Percentiles rank a stretch among this genome's conserved stretches.
phyloP scores from a whole-genome alignment of 2,113 vertebrate genomes.

The Toxotes chatareus region DNA sequence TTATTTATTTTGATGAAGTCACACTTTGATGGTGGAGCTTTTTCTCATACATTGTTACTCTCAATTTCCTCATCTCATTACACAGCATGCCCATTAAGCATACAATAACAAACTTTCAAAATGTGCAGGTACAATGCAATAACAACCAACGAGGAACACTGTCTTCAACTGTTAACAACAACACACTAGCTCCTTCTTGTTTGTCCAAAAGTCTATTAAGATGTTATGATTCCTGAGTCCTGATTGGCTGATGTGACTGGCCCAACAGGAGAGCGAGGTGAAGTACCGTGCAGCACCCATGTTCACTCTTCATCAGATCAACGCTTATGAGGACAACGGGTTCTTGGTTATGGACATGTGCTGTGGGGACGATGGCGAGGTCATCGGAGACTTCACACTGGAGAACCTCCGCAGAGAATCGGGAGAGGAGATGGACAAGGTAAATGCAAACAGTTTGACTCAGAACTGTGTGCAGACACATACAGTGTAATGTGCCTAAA shows the following conservation, averaged over 20 bases:
- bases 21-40: slow-evolving; percentile 59
- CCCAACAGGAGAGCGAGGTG: slow-evolving; percentile 78
- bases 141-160: slow-evolving; percentile 2
- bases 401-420: slow-evolving; percentile 86
- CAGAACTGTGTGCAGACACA: neutral
- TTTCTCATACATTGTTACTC: slow-evolving; percentile 61
- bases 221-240: neutral
- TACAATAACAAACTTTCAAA: slow-evolving; percentile 49
- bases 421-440: slow-evolving; percentile 89
- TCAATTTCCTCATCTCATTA: slow-evolving; percentile 74
- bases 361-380: slow-evolving; percentile 87
- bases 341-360: slow-evolving; percentile 93
- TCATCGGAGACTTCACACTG: slow-evolving; percentile 85
- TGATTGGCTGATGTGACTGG: neutral
- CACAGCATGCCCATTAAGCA: slow-evolving; percentile 65
- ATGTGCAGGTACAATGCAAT: slow-evolving; percentile 51
- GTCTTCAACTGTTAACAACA: slow-evolving; percentile 13
- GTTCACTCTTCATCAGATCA: slow-evolving; percentile 92
- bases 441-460: slow-evolving; percentile 56
- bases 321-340: slow-evolving; percentile 91
- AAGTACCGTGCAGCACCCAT: slow-evolving; percentile 85
- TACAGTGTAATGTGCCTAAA: neutral
- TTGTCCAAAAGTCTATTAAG: slow-evolving; percentile 2
- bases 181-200: neutral
- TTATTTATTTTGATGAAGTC: slow-evolving; percentile 73